phyloP scores from a whole-genome alignment of 1,140 invertebrate species.

The Pseudomyrmex cubaensis region DNA sequence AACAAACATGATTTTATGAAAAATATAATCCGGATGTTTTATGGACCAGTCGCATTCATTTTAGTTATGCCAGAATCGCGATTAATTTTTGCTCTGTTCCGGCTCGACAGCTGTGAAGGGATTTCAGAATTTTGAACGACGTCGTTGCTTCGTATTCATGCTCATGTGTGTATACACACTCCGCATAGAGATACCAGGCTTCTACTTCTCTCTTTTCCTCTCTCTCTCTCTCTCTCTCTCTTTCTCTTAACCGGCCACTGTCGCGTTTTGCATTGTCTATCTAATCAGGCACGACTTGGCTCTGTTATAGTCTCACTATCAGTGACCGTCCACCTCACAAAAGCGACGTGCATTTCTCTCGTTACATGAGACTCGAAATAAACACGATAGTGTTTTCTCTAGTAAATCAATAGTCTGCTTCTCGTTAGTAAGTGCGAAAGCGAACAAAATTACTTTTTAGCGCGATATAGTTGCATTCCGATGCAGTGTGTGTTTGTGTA shows the following conservation, averaged over 20 bases:
- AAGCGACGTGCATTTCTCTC: constrained; percentile 12
- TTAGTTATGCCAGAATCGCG: constrained; percentile 3
- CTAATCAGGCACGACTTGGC: constrained; percentile 30
- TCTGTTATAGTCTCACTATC: constrained; percentile 38
- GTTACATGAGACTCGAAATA: constrained; percentile 35
- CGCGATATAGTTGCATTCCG: not conserved
- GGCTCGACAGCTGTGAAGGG: constrained; percentile 31
- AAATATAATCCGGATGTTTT: constrained; percentile 28
- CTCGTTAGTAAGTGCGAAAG: constrained; percentile 20
- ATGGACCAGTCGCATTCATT: constrained; percentile 2
- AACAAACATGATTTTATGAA: constrained; percentile 33
- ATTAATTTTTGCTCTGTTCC: constrained; percentile 41
- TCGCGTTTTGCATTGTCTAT: constrained; percentile 26
- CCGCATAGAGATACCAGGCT: not conserved
- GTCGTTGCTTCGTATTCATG: constrained; percentile 22
- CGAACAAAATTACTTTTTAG: constrained; percentile 15
- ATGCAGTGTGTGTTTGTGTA: not conserved
- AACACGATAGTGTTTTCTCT: constrained; percentile 11
- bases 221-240: too few species aligned
- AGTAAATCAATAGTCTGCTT: constrained; percentile 3
- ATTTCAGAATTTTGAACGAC: constrained; percentile 18
- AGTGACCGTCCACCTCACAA: not conserved
- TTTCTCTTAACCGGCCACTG: not conserved
- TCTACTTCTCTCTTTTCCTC: not conserved
- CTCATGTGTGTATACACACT: not conserved